Evolutionary conservation across 1,140 invertebrate species (phyloP).

Genomic region (Alviniconcha marisindica): DNA sequence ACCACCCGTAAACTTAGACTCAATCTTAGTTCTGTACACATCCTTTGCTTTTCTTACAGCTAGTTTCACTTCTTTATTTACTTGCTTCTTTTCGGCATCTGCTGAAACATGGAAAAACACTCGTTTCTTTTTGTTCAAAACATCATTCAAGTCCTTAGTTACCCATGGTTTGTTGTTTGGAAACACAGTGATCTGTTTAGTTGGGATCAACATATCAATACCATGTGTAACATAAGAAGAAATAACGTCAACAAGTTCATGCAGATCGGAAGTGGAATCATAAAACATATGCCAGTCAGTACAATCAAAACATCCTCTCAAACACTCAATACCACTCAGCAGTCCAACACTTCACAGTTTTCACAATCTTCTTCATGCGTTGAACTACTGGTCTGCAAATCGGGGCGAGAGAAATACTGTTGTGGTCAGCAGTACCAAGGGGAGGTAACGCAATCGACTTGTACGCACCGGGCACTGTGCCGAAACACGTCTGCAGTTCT

Average conservation of each 20-base stretch:
- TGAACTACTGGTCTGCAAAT: neutral
- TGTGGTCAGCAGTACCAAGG: neutral
- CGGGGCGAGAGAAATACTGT: neutral
- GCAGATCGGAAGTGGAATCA: too few species aligned
- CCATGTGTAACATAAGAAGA: neutral
- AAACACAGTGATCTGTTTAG: neutral
- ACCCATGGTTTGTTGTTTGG: too few species aligned
- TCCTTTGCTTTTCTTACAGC: neutral
- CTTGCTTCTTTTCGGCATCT: neutral
- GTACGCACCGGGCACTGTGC: neutral
- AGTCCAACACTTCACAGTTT: neutral
- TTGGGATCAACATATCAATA: neutral
- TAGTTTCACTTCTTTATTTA: too few species aligned
- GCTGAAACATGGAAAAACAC: constrained; percentile 2
- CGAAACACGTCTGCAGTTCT: neutral
- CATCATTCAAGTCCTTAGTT: constrained; percentile 15
- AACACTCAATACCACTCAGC: too few species aligned
- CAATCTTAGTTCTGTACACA: too few species aligned
- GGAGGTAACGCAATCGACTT: neutral
- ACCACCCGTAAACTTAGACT: too few species aligned
- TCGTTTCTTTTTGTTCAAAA: neutral
- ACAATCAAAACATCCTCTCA: too few species aligned
- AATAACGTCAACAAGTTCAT: neutral
- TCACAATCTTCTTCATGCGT: neutral
- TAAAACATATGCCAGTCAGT: too few species aligned